Percentiles rank a stretch among this genome's conserved stretches.
Conservation (phyloP, 2,113 vertebrate genomes). For the Platycercus adscitus region DNA sequence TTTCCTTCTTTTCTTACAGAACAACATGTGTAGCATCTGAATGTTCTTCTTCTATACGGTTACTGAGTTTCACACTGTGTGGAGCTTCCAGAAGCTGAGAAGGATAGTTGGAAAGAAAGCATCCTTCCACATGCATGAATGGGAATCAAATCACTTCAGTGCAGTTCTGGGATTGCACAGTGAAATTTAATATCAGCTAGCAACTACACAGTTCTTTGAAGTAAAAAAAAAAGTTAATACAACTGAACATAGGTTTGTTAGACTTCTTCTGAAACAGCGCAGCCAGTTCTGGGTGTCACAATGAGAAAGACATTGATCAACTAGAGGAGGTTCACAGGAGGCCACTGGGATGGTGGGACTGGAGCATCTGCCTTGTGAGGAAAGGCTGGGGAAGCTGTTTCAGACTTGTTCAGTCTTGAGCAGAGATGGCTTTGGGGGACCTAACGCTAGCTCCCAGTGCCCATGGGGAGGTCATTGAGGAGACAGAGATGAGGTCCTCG, state of each 20-base stretch:
- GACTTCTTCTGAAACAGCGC: not conserved
- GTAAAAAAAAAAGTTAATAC: not conserved
- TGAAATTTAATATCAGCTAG: not conserved
- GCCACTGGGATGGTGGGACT: not conserved
- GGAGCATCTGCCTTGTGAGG: not conserved
- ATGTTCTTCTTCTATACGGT: not conserved
- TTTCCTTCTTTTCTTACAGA: constrained; percentile 2
- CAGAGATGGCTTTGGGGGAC: not conserved
- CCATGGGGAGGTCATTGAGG: not conserved
- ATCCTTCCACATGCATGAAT: not conserved
- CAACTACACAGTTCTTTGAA: not conserved
- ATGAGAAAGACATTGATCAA: not conserved
- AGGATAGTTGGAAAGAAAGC: not conserved
- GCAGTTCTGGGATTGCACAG: not conserved
- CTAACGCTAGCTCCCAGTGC: not conserved
- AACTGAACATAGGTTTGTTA: not conserved
- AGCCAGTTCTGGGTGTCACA: not conserved
- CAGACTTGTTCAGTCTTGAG: not conserved
- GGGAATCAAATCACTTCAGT: not conserved
- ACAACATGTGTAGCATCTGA: not conserved
- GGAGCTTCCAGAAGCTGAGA: not conserved
- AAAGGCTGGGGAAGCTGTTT: not conserved
- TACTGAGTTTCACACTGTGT: not conserved
- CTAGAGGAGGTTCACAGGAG: not conserved
- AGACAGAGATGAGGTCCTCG: not conserved